Percentiles rank a stretch among this genome's conserved stretches.
Conservation (phyloP, 2,888 invertebrate species). For the Aphrophora alni region DNA sequence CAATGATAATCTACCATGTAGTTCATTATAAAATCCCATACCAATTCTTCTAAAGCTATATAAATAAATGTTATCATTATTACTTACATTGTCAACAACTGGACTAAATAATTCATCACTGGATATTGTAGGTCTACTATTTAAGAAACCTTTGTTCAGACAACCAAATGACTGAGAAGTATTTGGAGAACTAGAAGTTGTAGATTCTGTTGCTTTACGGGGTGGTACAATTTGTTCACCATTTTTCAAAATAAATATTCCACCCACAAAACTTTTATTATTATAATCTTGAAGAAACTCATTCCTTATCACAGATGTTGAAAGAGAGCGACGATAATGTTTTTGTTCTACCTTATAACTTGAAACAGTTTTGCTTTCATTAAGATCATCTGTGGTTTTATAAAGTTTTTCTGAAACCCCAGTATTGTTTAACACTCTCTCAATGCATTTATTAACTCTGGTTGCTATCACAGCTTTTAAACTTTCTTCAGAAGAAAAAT, state of each 20-base stretch:
- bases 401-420: background rate
- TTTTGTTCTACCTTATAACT: background rate
- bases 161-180: background rate
- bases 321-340: background rate
- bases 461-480: conserved; percentile 25
- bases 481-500: conserved; percentile 25
- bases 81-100: background rate
- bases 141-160: background rate
- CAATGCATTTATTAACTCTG: conserved; percentile 18
- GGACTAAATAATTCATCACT: conserved; percentile 11
- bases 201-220: background rate
- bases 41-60: no score
- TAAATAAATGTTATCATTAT: no score
- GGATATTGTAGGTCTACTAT: background rate
- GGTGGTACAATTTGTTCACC: background rate
- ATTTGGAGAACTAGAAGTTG: background rate
- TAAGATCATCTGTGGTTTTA: background rate
- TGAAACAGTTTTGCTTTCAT: background rate
- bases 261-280: background rate
- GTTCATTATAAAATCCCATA: no score
- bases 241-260: background rate
- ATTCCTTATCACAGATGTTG: background rate
- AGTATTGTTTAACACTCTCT: conserved; percentile 10
- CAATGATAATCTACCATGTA: no score
- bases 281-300: background rate